These are phyloP conservation scores for Pandemis cinnamomeana DNA, from an alignment of 2,888 invertebrate genomes.

Conservation along the genomic window DNA sequence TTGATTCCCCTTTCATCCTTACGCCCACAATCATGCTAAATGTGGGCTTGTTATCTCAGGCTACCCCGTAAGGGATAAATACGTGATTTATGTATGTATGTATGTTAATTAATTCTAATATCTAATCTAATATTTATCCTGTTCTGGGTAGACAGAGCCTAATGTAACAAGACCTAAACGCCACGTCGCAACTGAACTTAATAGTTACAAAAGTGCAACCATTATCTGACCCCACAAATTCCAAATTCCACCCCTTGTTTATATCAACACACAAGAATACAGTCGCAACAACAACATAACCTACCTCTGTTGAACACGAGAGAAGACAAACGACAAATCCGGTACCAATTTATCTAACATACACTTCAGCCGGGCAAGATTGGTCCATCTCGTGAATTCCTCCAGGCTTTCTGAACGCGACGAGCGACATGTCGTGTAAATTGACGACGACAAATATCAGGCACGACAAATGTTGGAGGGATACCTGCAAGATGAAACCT, in stretches of 20 bases:
- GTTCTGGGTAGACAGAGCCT: too few relatives aligned
- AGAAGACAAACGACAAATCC: conserved; percentile 52
- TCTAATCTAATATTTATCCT: too few relatives aligned
- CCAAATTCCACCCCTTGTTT: not conserved
- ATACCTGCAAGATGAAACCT: conserved; percentile 31
- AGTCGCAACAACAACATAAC: conserved; percentile 20
- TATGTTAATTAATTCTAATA: not conserved
- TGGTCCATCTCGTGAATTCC: conserved; percentile 71
- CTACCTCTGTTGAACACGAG: conserved; percentile 19
- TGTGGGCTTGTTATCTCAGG: too few relatives aligned
- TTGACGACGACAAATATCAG: conserved; percentile 65
- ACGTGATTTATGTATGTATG: too few relatives aligned
- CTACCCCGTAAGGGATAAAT: too few relatives aligned
- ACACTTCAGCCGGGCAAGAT: conserved; percentile 65
- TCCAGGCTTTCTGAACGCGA: conserved; percentile 65
- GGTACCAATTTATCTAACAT: conserved; percentile 77
- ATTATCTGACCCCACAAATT: not conserved
- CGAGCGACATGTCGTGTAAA: conserved; percentile 67
- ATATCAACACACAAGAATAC: conserved; percentile 6
- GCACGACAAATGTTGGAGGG: conserved; percentile 32
- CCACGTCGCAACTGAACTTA: too few relatives aligned
- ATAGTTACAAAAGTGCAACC: not conserved
- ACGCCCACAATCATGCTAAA: too few relatives aligned
- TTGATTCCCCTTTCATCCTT: too few relatives aligned
- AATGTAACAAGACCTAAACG: too few relatives aligned